A percentile compares a stretch with the other conserved stretches of the same genome.
These are phyloP conservation scores for Lepisosteus oculatus DNA, from an alignment of 2,113 vertebrate species.

Conservation along the genomic window DNA sequence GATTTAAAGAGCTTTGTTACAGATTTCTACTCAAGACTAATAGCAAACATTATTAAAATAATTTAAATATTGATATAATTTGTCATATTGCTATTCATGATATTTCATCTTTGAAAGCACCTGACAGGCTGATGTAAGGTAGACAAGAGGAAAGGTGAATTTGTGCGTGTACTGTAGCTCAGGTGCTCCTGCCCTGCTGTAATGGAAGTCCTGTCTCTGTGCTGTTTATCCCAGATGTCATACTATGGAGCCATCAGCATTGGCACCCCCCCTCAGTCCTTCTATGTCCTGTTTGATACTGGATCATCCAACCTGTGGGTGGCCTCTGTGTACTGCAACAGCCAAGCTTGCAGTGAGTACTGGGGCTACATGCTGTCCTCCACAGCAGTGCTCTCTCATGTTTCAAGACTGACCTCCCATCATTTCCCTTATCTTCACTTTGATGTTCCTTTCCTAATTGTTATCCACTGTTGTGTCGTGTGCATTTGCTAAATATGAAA, in stretches of 20 bases:
- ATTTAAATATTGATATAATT: no score
- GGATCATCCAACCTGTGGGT: slow-evolving; percentile 58
- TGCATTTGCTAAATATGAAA: background rate
- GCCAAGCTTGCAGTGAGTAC: slow-evolving; percentile 52
- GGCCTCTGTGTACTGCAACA: slow-evolving; percentile 51
- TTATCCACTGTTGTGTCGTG: background rate
- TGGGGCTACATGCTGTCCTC: background rate
- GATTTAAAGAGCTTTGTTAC: no score
- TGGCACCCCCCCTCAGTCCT: slow-evolving; percentile 51
- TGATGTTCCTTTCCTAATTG: background rate
- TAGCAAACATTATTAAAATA: no score
- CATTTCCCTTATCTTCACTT: background rate
- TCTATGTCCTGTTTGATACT: slow-evolving; percentile 56
- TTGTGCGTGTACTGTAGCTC: background rate
- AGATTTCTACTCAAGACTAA: no score
- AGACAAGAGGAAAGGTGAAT: background rate
- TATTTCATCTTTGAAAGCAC: no score
- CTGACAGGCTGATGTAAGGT: no score
- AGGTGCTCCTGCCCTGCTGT: background rate
- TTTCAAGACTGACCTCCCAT: background rate
- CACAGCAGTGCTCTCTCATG: no score
- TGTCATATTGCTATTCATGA: no score
- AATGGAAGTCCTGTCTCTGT: background rate
- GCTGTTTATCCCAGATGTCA: slow-evolving; percentile 32
- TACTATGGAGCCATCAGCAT: slow-evolving; percentile 50